phyloP scores from a whole-genome alignment of 2,888 invertebrate genomes.

The Apotomis capreana region DNA sequence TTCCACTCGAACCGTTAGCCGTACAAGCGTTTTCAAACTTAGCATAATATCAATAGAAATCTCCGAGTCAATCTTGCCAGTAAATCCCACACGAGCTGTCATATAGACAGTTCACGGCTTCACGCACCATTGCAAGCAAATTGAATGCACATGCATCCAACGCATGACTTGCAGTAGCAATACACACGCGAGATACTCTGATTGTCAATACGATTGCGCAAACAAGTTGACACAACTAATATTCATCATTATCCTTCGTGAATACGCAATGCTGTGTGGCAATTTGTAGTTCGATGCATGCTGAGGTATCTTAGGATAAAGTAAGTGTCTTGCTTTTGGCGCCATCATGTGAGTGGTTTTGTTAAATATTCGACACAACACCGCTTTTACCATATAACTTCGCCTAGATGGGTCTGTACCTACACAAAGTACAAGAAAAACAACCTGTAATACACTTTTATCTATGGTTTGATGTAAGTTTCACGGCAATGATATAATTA shows the following conservation, averaged over 20 bases:
- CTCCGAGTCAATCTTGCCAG: constrained; percentile 19
- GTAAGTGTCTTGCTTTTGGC: no score
- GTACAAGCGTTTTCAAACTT: background rate
- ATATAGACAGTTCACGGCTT: constrained; percentile 43
- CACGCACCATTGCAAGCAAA: constrained; percentile 52
- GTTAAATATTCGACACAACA: no score
- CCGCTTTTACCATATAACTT: no score
- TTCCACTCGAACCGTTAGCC: background rate
- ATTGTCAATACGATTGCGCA: constrained; percentile 2
- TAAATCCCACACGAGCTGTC: constrained; percentile 15
- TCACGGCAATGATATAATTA: no score
- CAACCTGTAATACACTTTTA: no score
- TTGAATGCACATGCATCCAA: constrained; percentile 50
- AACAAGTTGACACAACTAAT: background rate
- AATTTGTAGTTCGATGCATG: background rate
- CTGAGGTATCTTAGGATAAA: no score
- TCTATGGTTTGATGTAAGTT: no score
- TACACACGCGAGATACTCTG: background rate
- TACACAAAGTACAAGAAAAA: no score
- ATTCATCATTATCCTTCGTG: background rate
- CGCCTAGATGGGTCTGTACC: no score
- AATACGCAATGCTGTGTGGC: background rate
- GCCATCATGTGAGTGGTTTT: no score
- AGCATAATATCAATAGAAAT: constrained; percentile 8
- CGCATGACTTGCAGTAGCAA: constrained; percentile 42